Conservation (phyloP, 2,113 vertebrate species). For the Bettongia penicillata region DNA sequence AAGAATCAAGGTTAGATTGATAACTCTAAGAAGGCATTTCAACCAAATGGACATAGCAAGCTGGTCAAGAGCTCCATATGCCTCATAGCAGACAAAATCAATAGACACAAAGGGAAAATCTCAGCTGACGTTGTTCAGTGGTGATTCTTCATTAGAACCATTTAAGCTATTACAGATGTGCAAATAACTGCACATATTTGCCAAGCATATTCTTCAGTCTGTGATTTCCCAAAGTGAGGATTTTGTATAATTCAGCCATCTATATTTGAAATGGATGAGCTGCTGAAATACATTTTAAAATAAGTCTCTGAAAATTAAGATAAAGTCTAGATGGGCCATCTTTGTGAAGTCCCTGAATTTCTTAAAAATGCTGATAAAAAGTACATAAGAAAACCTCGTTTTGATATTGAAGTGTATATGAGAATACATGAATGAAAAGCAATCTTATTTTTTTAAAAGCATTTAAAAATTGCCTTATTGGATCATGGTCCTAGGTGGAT, state of each 20-base stretch:
- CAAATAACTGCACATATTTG: constrained; percentile 59
- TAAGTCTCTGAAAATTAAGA: neutral
- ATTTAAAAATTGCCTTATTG: neutral
- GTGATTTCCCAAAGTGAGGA: neutral
- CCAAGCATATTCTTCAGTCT: constrained; percentile 42
- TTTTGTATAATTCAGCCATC: neutral
- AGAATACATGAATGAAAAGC: neutral
- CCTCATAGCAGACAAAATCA: constrained; percentile 28
- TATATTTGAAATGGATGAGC: neutral
- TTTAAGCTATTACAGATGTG: constrained; percentile 56
- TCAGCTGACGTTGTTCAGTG: constrained; percentile 6
- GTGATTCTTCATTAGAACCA: constrained; percentile 17
- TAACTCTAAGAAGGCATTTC: neutral
- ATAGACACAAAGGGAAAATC: neutral
- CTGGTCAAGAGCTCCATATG: neutral
- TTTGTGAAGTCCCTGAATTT: neutral
- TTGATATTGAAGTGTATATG: neutral
- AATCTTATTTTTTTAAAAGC: neutral
- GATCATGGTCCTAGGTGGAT: neutral
- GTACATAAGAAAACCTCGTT: neutral
- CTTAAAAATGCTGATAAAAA: constrained; percentile 14
- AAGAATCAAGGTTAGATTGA: constrained; percentile 1
- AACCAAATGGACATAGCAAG: constrained; percentile 20
- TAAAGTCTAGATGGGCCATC: neutral
- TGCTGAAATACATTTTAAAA: constrained; percentile 1